Evolutionary conservation across 2,113 vertebrate species (phyloP), one percentile per base, ranked within the genome.

Genomic region (Phaetusa simplex): DNA sequence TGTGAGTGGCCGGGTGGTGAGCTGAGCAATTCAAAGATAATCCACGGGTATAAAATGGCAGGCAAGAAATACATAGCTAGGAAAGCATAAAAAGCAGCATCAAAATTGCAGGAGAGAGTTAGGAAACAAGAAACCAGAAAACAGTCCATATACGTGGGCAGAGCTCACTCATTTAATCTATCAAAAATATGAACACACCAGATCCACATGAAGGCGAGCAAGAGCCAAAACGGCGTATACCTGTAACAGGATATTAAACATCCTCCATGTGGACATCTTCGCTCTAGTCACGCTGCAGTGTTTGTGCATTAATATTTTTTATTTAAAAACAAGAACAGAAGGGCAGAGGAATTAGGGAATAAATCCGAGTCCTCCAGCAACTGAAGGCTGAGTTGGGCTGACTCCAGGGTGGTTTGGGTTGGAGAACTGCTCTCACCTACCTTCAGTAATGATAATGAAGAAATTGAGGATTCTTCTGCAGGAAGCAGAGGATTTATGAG

Each of bases 401-500:
- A 82, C 82, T 93, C 77, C 93, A 88, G 81, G 42, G 82, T 11
- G 30, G 47, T 81, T 95, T 74, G 62, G 79, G 61, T 49, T 91
- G 82, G 91, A 90, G 69, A 96, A 53, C 34, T 2, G 9, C 47
- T 90, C 81, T 92, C 80, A 84, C 67, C 58, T 88, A 61, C 76
- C 64, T 85, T 94, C 79, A 67, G 86, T 95, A 93, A 90, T 93
- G 86, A 81, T 91, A 96, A 96, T 85, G 87, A 95, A 91, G 88
- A 90, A 94, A 96, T 62, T 65, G 17, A 50, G 74, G 77, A 96
- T 96, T 93, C 77, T 85, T 92, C 80, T 67, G 65, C 66, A 88
- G 84, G 88, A 96, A 96, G 91, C 71, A 80, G 84, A 93, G 91
- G 93, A 97, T 95, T 95, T 97, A 95, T 96, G 93, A 88, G 42